Conservation (phyloP, 2,797 vertebrate genomes). For the Fistularia commersonii region DNA sequence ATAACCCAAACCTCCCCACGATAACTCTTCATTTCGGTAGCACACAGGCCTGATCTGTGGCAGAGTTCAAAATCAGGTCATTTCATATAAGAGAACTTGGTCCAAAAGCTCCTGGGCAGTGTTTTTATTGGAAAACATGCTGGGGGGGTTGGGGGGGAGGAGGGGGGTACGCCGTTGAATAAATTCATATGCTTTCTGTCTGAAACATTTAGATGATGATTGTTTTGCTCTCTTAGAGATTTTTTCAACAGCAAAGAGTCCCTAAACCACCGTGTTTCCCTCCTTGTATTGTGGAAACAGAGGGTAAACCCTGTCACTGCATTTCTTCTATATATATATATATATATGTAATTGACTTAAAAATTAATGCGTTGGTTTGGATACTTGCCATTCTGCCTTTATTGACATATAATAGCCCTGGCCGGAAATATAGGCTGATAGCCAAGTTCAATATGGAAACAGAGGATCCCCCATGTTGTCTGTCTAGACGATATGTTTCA, state of each 20-base stretch:
- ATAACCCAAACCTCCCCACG: constrained; percentile 40
- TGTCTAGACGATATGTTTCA: not conserved
- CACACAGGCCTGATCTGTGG: constrained; percentile 40
- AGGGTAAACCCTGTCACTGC: constrained; percentile 4
- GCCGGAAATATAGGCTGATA: too few species aligned
- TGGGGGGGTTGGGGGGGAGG: too few species aligned
- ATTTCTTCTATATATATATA: too few species aligned
- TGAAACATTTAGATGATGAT: constrained; percentile 13
- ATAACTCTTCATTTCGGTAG: constrained; percentile 34
- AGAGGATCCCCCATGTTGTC: not conserved
- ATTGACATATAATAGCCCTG: too few species aligned
- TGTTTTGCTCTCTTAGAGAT: constrained; percentile 19
- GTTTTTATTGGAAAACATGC: constrained; percentile 38
- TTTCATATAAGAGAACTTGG: constrained; percentile 43
- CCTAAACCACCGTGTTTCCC: not conserved
- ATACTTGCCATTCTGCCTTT: too few species aligned
- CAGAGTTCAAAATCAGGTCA: constrained; percentile 57
- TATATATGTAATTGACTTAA: too few species aligned
- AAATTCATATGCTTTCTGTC: constrained; percentile 10
- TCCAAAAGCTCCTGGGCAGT: constrained; percentile 30
- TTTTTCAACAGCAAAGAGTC: not conserved
- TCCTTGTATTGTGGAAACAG: constrained; percentile 18
- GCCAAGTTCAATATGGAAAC: too few species aligned
- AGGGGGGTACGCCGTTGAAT: too few species aligned
- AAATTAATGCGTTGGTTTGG: too few species aligned